Conservation (phyloP, 53 echinoderm and acorn worm species). For the Astropecten irregularis region DNA sequence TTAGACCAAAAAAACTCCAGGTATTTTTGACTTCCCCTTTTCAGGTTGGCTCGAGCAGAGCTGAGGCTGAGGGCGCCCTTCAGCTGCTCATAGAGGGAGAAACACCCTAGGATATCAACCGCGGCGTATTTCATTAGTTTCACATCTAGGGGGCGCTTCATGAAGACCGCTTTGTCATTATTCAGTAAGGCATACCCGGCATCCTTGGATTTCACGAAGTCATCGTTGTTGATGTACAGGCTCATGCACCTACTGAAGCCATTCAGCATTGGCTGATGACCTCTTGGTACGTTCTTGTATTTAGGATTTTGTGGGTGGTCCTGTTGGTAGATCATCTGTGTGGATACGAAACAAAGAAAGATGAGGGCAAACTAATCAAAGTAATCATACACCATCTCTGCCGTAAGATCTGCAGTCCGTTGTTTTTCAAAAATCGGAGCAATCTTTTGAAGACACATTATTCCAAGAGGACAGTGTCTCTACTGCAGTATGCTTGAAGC, state of each 20-base stretch:
- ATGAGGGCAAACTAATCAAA: too few species aligned
- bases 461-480: too few species aligned
- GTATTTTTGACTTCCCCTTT: not conserved
- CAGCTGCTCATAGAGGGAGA: not conserved
- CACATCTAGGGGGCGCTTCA: slow-evolving; percentile 5
- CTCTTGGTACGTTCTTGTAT: not conserved
- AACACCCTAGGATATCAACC: not conserved
- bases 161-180: not conserved
- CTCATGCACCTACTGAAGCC: not conserved
- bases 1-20: not conserved
- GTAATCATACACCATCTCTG: too few species aligned
- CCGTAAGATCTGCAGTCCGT: too few species aligned
- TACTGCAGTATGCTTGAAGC: too few species aligned
- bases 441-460: not conserved
- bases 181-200: not conserved
- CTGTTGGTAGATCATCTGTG: not conserved
- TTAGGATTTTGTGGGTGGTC: not conserved
- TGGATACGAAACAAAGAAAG: not conserved
- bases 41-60: not conserved
- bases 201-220: too few species aligned
- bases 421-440: too few species aligned
- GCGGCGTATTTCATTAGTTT: slow-evolving; percentile 24
- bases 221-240: not conserved
- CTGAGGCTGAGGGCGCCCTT: not conserved
- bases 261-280: not conserved